Evolutionary conservation across 1,140 invertebrate genomes (phyloP).

Genomic region (Aphelenchoides besseyi): DNA sequence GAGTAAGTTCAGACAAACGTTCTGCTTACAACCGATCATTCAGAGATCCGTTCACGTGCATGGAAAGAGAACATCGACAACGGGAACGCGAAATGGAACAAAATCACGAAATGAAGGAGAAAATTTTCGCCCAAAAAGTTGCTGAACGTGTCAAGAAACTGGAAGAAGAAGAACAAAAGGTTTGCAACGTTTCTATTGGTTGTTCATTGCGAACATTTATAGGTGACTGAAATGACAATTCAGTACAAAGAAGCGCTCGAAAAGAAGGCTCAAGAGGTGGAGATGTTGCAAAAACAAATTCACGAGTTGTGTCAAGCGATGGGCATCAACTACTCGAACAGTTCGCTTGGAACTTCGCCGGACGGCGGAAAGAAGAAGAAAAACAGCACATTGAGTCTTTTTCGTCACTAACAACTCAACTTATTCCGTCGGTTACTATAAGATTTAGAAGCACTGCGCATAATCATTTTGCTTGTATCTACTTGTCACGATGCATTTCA

Average conservation of each 20-base stretch:
- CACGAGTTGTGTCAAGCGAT: not conserved
- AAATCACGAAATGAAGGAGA: slow-evolving; percentile 40
- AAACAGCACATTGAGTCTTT: slow-evolving; percentile 10
- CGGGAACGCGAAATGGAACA: slow-evolving; percentile 40
- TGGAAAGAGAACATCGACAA: slow-evolving; percentile 47
- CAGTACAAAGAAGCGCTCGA: not conserved
- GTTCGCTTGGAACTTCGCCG: not conserved
- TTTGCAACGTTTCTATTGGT: slow-evolving; percentile 7
- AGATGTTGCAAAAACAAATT: not conserved
- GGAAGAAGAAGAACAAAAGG: slow-evolving; percentile 35
- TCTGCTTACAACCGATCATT: not conserved
- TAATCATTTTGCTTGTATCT: not conserved
- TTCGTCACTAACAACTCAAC: not conserved
- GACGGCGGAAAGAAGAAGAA: slow-evolving; percentile 12
- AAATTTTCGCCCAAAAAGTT: slow-evolving; percentile 52
- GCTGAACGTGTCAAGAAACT: slow-evolving; percentile 30
- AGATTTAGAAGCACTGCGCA: not conserved
- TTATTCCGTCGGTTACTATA: not conserved
- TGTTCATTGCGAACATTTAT: not conserved
- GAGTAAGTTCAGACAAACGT: slow-evolving; percentile 30
- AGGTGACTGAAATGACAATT: not conserved
- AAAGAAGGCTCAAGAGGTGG: not conserved
- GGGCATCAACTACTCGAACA: not conserved
- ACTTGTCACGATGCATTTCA: slow-evolving; percentile 2
- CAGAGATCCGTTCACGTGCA: slow-evolving; percentile 59